Evolutionary conservation across 2,888 invertebrate genomes (phyloP), one percentile per base, ranked within the genome.

Genomic region (Aphidius colemani): DNA sequence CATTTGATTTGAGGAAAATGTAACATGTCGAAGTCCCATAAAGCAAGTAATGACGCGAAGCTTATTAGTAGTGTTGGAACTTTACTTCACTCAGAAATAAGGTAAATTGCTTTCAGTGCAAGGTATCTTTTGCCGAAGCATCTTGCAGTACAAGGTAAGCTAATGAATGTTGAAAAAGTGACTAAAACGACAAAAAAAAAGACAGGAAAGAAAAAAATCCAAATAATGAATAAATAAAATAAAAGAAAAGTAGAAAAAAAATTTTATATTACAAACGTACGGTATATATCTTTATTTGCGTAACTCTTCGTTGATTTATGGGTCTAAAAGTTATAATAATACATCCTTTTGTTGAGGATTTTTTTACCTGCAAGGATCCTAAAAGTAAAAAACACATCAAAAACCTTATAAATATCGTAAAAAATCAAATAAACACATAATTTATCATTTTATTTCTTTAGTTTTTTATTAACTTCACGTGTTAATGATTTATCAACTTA

Each of bases 401-500:
- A n/a, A n/a, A n/a, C n/a, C n/a, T n/a, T n/a, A n/a, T n/a, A n/a
- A n/a, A n/a, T n/a, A n/a, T n/a, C n/a, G n/a, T n/a, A n/a, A n/a
- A n/a, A n/a, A n/a, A 44, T 10, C 10, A 46, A 7, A 13, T n/a
- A 13, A 11, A 48, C 13, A 11, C 7, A 11, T 48, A 7, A 11
- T 48, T 13, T 18, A 48, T 11, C 7, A 13, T 48, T 48, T 48
- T 13, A 8, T 13, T 18, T 10, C 55, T 64, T 7, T 10, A 50
- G 50, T 10, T 30, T 39, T 41, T 59, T 51, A 69, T 59, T 73
- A 80, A 80, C 78, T 79, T 79, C 79, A 81, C 78, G 79, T 81
- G 79, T 81, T 81, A 79, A 82, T 82, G 78, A 80, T 82, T 82
- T 82, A 82, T 82, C 81, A 82, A 81, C 81, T 81, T 80, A 82